Conservation (phyloP, 2,797 vertebrate species). For the Sparidentex hasta region DNA sequence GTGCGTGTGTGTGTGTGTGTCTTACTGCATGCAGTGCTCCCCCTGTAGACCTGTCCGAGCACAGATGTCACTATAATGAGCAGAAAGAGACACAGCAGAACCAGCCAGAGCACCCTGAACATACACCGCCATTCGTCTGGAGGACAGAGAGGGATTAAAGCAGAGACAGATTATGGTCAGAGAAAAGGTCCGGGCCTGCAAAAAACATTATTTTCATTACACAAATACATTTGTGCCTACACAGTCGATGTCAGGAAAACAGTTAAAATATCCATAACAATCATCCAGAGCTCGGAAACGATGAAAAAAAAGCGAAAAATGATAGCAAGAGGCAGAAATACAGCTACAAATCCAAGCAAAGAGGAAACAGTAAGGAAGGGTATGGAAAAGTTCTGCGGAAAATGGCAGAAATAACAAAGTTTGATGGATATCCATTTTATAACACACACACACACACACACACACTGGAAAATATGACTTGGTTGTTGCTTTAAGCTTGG, state of each 20-base stretch:
- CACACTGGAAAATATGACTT: conserved; percentile 70
- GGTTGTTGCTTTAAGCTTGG: conserved; percentile 23
- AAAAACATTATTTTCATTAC: neutral
- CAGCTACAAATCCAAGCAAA: conserved; percentile 1
- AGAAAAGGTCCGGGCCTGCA: neutral
- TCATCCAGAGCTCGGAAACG: neutral
- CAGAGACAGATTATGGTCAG: neutral
- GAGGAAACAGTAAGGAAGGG: neutral
- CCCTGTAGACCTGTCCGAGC: conserved; percentile 74
- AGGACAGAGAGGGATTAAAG: conserved; percentile 1
- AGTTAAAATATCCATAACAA: neutral
- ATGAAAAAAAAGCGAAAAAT: neutral
- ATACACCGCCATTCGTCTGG: conserved; percentile 81
- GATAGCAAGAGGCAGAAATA: neutral
- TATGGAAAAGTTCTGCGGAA: conserved; percentile 27
- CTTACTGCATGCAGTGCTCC: conserved; percentile 65
- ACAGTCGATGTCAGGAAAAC: neutral
- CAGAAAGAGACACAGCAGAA: conserved; percentile 83
- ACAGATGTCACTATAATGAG: conserved; percentile 76
- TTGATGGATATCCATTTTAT: conserved; percentile 48
- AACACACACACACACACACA: conserved; percentile 13
- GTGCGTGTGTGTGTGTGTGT: conserved; percentile 2
- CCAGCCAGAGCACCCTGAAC: conserved; percentile 85
- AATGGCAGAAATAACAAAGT: conserved; percentile 11
- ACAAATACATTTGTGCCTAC: neutral